These are phyloP conservation scores for Streptopelia turtur DNA, from an alignment of 2,797 vertebrate genomes.

Conservation along the genomic window DNA sequence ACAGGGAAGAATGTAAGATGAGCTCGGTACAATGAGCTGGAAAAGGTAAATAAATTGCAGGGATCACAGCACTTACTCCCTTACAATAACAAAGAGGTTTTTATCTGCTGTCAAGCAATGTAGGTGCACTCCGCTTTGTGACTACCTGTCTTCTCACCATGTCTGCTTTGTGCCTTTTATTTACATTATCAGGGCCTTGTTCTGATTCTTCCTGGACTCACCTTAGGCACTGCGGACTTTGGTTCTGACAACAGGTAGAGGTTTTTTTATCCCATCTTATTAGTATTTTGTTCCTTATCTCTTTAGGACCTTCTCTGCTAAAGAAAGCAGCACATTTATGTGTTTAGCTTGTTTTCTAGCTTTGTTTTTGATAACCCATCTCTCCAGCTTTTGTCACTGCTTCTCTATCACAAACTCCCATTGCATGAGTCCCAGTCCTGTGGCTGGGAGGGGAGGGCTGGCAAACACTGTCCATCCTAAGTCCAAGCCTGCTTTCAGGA, in stretches of 20 bases:
- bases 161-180: not conserved
- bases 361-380: not conserved
- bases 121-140: not conserved
- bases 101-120: not conserved
- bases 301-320: not conserved
- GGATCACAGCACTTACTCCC: not conserved
- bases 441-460: not conserved
- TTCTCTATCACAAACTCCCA: not conserved
- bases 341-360: not conserved
- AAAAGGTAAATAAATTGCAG: not conserved
- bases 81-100: not conserved
- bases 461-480: not conserved
- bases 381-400: not conserved
- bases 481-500: not conserved
- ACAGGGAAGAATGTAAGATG: not conserved
- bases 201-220: not conserved
- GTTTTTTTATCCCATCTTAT: not conserved
- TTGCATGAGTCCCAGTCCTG: not conserved
- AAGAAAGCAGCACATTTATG: not conserved
- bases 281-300: not conserved
- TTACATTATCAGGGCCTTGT: not conserved
- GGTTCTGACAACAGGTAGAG: not conserved
- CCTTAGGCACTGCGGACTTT: not conserved
- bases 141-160: not conserved
- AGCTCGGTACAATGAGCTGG: not conserved